phyloP scores from a whole-genome alignment of 2,888 invertebrate genomes.

The Hemithea aestivaria region DNA sequence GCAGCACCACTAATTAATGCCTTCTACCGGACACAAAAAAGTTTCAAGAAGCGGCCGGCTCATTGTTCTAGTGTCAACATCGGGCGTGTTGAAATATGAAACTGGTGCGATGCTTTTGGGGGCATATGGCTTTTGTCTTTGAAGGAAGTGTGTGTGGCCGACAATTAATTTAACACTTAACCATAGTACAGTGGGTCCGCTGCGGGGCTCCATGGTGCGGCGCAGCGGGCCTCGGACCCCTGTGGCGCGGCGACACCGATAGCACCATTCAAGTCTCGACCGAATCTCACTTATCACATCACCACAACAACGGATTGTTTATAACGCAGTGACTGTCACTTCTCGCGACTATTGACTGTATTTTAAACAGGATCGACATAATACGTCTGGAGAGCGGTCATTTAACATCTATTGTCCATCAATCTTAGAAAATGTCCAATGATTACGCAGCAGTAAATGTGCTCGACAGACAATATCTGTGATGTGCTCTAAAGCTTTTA shows the following conservation, averaged over 20 bases:
- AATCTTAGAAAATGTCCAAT: slow-evolving; percentile 9
- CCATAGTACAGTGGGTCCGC: slow-evolving; percentile 36
- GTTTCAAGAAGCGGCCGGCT: slow-evolving; percentile 54
- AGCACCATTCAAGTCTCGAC: slow-evolving; percentile 53
- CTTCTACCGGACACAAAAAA: slow-evolving; percentile 56
- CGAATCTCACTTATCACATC: slow-evolving; percentile 49
- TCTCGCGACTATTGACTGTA: slow-evolving; percentile 20
- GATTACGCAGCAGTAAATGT: slow-evolving; percentile 1
- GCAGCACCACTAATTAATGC: slow-evolving; percentile 73
- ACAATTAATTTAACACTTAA: slow-evolving; percentile 67
- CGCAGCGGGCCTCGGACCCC: slow-evolving; percentile 48
- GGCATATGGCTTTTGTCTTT: slow-evolving; percentile 18
- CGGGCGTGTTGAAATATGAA: slow-evolving; percentile 40
- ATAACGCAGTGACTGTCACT: slow-evolving; percentile 46
- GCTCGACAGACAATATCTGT: not conserved
- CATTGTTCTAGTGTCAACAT: slow-evolving; percentile 66
- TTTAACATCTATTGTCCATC: slow-evolving; percentile 12
- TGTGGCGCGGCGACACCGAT: slow-evolving; percentile 52
- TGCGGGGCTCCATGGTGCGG: slow-evolving; percentile 35
- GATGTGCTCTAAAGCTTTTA: too few species aligned
- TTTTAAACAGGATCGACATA: slow-evolving; percentile 7
- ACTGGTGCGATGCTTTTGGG: slow-evolving; percentile 30
- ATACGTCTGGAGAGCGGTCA: slow-evolving; percentile 15
- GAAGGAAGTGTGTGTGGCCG: slow-evolving; percentile 37
- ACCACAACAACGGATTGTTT: slow-evolving; percentile 44